These are phyloP conservation scores for Sitodiplosis mosellana DNA, from an alignment of 1,140 invertebrate species.

Conservation along the genomic window DNA sequence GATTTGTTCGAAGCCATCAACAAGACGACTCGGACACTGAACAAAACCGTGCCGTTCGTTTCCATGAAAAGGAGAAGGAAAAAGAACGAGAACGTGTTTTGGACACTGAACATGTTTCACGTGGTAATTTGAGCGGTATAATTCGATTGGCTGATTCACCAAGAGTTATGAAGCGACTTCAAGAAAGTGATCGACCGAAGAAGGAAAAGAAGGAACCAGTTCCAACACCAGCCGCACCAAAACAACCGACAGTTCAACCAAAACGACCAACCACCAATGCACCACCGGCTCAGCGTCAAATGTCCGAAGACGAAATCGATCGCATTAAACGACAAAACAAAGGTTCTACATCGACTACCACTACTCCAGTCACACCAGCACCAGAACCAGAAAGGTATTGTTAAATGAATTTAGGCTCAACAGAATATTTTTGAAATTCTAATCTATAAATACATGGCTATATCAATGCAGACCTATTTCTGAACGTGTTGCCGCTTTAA, in stretches of 20 bases:
- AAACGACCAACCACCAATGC: constrained; percentile 32
- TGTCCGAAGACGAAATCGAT: constrained; percentile 74
- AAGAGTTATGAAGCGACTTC: constrained; percentile 69
- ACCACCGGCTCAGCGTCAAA: constrained; percentile 38
- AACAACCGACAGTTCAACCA: constrained; percentile 30
- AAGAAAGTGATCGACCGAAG: constrained; percentile 59
- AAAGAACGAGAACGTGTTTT: constrained; percentile 60
- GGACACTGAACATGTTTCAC: constrained; percentile 74
- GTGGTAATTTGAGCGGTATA: constrained; percentile 77
- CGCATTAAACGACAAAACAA: constrained; percentile 81
- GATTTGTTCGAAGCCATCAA: constrained; percentile 45
- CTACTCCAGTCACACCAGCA: constrained; percentile 28
- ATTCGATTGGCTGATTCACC: constrained; percentile 75
- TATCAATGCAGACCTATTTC: constrained; percentile 10
- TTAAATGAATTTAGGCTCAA: constrained; percentile 3
- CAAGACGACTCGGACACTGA: constrained; percentile 49
- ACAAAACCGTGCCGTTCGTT: constrained; percentile 35
- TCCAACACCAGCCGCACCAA: constrained; percentile 26
- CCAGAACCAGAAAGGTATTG: constrained; percentile 5
- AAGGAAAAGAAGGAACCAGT: constrained; percentile 45
- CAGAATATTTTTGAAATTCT: constrained; percentile 6
- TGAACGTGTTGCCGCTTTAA: constrained; percentile 27
- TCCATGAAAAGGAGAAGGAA: constrained; percentile 31
- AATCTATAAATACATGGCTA: too few species aligned
- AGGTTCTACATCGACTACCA: constrained; percentile 33